Base-by-base conservation (phyloP, 1,140 invertebrate species). In the Sycophaga agraensis region DNA sequence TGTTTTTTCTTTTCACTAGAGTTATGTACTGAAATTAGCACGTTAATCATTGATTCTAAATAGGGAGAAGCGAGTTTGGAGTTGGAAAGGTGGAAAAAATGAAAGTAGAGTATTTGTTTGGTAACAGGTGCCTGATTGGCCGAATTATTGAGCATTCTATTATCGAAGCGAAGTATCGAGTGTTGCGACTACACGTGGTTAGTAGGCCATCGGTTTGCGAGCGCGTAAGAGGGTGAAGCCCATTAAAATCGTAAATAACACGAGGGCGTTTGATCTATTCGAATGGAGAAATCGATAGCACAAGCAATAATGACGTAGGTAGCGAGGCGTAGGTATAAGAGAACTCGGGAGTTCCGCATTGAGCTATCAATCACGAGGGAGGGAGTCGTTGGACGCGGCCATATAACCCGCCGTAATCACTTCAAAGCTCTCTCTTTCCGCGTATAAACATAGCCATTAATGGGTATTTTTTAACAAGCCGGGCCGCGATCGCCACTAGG, bases 391-490 rank as follows among this genome's bases (percentile, higher is more conserved):
- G 16, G 14, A 43, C 17, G 22, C 54, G 28, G 12, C 17, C 26
- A 35, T 59, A 35, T 59, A 37, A 37, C n/a, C 53, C 0, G 0
- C 24, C 9, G 31, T 54, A 46, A 55, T 55, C 31, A 37, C 16
- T 54, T 46, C 6, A 61, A 61, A 61, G 59, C 50, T 26, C 1
- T 0, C 2, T 50, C 28, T n/a, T 3, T 12, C 14, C 4, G n/a
- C n/a, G 40, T 48, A 50, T 42, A 31, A 56, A 40, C 53, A 50
- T 28, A 48, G 7, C 17, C 34, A 61, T 61, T 48, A 35, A 46
- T 54, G 19, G 51, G 6, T 35, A 39, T 43, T 51, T 51, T 59
- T n/a, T n/a, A n/a, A 40, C 48, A 19, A 14, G n/a, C 21, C 8
- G 14, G 46, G 9, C 24, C 31, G 11, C 6, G 26, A 4, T 31